Evolutionary conservation across 2,113 vertebrate species (phyloP), one percentile per base, ranked within the genome.

Genomic region (Neoarius graeffei): DNA sequence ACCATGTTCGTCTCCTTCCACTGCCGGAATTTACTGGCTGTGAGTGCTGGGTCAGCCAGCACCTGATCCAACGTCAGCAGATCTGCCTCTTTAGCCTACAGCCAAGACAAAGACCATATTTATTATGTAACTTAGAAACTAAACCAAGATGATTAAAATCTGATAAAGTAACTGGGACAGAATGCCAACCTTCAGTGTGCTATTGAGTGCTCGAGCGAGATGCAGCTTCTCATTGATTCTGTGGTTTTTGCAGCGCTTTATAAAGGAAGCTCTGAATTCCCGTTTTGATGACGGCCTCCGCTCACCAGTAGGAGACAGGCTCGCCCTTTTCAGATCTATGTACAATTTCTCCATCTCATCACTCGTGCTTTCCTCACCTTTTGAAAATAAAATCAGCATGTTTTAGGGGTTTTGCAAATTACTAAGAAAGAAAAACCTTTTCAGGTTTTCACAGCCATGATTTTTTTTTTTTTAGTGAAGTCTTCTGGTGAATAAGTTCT

Each of bases 301-400:
- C 80, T 97, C 96, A 79, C 98, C 98, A 57, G 97, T 96, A 15
- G 98, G 98, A 73, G 98, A 99, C 1, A 99, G 93, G 87, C 97
- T 98, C 56, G 98, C 98, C 92, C 98, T 94, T 89, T 99, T 98
- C 88, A 99, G 89, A 2, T 97, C 97, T 88, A 97, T 98, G 88
- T 98, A 99, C 88, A 99, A 95, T 90, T 95, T 94, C 90, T 99
- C 97, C 98, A 99, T 98, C 94, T 99, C 98, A 91, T 99, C 97
- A 86, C 97, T 93, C 82, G 74, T 60, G 50, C 54, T 92, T 48
- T 86, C 90, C 64, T 52, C 52, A 54, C 50, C 56, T 5, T 77
- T 93, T 95, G 73, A 74, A 60, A 23, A 76, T 27, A 69, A 85
- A 62, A 73, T 62, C 15, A 23, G 20, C 17, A 19, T 14, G 25